Percentiles rank a stretch among this genome's conserved stretches.
These are phyloP conservation scores for Drosophila persimilis DNA, from an alignment of 1,140 invertebrate species.

Conservation along the genomic window DNA sequence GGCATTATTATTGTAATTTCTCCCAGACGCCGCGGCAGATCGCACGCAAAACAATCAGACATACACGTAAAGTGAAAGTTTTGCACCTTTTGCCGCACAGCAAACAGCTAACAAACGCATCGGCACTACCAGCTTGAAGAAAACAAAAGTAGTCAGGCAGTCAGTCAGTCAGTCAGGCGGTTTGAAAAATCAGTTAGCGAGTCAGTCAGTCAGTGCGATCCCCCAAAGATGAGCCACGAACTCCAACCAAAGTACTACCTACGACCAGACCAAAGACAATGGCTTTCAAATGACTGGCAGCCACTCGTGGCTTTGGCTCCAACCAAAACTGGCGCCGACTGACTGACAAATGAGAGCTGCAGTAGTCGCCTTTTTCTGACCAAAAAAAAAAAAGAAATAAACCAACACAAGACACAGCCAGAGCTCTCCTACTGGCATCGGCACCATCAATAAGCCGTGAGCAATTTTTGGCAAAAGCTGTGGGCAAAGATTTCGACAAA, in stretches of 20 bases:
- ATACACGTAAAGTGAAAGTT: slow-evolving; percentile 74
- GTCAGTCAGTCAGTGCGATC: slow-evolving; percentile 32
- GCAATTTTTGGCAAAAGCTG: slow-evolving; percentile 13
- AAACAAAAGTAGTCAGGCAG: slow-evolving; percentile 51
- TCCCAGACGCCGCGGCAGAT: slow-evolving; percentile 47
- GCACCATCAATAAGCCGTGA: slow-evolving; percentile 43
- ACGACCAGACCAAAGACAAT: slow-evolving; percentile 57
- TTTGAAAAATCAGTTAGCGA: neutral
- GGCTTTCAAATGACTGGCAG: slow-evolving; percentile 73
- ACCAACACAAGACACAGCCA: slow-evolving; percentile 8
- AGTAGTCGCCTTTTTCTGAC: slow-evolving; percentile 35
- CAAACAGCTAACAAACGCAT: slow-evolving; percentile 59
- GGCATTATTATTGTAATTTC: slow-evolving; percentile 79
- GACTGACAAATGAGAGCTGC: slow-evolving; percentile 68
- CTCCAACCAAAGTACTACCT: slow-evolving; percentile 39
- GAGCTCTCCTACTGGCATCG: slow-evolving; percentile 15
- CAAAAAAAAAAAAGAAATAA: slow-evolving; percentile 25
- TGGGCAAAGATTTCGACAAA: slow-evolving; percentile 33
- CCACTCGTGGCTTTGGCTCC: slow-evolving; percentile 36
- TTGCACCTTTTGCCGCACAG: slow-evolving; percentile 62
- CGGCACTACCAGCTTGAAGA: slow-evolving; percentile 51
- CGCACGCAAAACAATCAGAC: slow-evolving; percentile 76
- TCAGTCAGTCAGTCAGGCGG: slow-evolving; percentile 22
- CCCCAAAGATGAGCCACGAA: slow-evolving; percentile 59
- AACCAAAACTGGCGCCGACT: slow-evolving; percentile 48